These are phyloP conservation scores for Miltochrista miniata DNA, from an alignment of 2,888 invertebrate genomes.

Conservation along the genomic window DNA sequence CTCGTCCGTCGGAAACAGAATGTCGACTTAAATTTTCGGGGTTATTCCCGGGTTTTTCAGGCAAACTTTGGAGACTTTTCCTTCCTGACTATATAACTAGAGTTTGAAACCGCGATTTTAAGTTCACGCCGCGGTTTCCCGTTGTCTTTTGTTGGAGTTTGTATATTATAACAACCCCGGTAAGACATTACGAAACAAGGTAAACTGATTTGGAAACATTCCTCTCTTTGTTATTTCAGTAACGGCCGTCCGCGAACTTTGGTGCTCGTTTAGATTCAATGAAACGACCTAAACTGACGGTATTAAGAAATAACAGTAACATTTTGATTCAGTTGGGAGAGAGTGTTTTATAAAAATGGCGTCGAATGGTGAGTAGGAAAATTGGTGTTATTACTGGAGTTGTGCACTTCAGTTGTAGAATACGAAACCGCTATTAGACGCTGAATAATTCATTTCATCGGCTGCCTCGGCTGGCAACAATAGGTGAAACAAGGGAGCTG, in stretches of 20 bases:
- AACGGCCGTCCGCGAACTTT: slow-evolving; percentile 21
- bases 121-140: slow-evolving; percentile 64
- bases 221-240: slow-evolving; percentile 42
- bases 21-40: slow-evolving; percentile 70
- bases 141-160: slow-evolving; percentile 67
- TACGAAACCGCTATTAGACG: slow-evolving; percentile 31
- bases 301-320: slow-evolving; percentile 30
- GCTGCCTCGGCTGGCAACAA: slow-evolving; percentile 47
- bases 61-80: slow-evolving; percentile 67
- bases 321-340: slow-evolving; percentile 17
- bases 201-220: slow-evolving; percentile 54
- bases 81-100: slow-evolving; percentile 73
- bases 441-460: slow-evolving; percentile 45
- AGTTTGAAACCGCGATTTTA: slow-evolving; percentile 65
- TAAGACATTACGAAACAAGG: slow-evolving; percentile 58
- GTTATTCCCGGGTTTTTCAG: slow-evolving; percentile 68
- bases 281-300: slow-evolving; percentile 27
- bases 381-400: slow-evolving; percentile 19
- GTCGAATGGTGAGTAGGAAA: slow-evolving; percentile 3
- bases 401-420: slow-evolving; percentile 20
- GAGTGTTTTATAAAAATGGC: slow-evolving; percentile 20
- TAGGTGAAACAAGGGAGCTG: slow-evolving; percentile 41
- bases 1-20: slow-evolving; percentile 68
- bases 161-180: slow-evolving; percentile 62
- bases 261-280: slow-evolving; percentile 25